A percentile compares a stretch with the other conserved stretches of the same genome.
Conservation (phyloP, 2,113 vertebrate genomes). For the Ceyx cyanopectus region DNA sequence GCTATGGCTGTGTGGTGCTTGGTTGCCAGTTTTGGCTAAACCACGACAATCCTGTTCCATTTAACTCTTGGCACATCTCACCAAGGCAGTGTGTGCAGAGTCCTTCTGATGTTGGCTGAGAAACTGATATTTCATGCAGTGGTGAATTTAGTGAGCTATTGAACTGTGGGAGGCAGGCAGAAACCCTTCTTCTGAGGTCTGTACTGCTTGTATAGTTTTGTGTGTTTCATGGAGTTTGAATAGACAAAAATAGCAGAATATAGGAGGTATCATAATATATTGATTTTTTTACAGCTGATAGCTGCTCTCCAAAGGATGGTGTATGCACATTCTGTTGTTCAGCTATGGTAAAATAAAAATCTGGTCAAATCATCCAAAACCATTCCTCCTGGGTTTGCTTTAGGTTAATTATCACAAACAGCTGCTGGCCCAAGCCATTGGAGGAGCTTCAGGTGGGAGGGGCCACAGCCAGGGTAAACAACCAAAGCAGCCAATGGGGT, state of each 20-base stretch:
- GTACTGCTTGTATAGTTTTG: neutral
- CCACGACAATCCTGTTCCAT: neutral
- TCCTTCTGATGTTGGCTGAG: neutral
- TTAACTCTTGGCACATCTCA: neutral
- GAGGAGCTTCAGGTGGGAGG: too few species aligned
- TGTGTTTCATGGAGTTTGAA: neutral
- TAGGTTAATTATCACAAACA: too few species aligned
- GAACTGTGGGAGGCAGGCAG: neutral
- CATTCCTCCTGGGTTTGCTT: too few species aligned
- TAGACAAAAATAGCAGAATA: neutral
- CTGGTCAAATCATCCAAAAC: neutral
- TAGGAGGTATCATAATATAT: neutral
- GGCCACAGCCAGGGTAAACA: too few species aligned
- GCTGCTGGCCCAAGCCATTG: too few species aligned
- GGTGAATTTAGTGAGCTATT: neutral
- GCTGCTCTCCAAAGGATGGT: neutral
- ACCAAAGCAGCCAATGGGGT: too few species aligned
- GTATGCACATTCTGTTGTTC: neutral
- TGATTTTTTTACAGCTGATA: neutral
- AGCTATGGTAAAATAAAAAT: neutral
- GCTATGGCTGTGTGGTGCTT: neutral
- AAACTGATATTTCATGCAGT: neutral
- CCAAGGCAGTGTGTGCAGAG: neutral
- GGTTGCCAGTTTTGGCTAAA: neutral
- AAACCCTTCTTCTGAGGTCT: neutral